A percentile compares a stretch with the other conserved stretches of the same genome.
phyloP scores from a whole-genome alignment of 2,113 vertebrate species.

The Xerus inauris region DNA sequence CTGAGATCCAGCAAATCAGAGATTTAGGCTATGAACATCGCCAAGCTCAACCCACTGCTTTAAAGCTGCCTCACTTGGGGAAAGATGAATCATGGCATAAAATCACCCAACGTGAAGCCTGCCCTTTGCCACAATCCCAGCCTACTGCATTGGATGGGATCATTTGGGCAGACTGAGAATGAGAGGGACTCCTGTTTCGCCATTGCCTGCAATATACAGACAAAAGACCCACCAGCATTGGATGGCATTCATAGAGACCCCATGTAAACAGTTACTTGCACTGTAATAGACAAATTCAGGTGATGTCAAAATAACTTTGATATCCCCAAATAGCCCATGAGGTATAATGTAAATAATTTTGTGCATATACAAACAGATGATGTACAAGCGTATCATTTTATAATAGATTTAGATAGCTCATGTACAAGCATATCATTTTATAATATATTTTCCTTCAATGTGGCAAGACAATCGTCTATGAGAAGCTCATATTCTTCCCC shows the following conservation, averaged over 20 bases:
- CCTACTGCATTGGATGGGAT: not conserved
- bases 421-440: not conserved
- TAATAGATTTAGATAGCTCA: not conserved
- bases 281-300: not conserved
- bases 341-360: not conserved
- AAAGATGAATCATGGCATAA: not conserved
- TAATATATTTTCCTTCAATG: not conserved
- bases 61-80: not conserved
- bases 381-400: not conserved
- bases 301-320: not conserved
- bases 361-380: not conserved
- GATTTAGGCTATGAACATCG: not conserved
- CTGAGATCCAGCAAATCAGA: not conserved
- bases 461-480: fast-evolving
- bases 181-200: not conserved
- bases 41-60: not conserved
- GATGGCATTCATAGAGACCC: not conserved
- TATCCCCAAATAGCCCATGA: not conserved
- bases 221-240: not conserved
- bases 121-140: not conserved
- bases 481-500: not conserved
- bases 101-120: not conserved
- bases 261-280: not conserved
- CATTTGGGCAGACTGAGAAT: not conserved
- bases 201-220: not conserved